These are phyloP conservation scores for Albula goreensis DNA, from an alignment of 2,113 vertebrate species.

Conservation along the genomic window DNA sequence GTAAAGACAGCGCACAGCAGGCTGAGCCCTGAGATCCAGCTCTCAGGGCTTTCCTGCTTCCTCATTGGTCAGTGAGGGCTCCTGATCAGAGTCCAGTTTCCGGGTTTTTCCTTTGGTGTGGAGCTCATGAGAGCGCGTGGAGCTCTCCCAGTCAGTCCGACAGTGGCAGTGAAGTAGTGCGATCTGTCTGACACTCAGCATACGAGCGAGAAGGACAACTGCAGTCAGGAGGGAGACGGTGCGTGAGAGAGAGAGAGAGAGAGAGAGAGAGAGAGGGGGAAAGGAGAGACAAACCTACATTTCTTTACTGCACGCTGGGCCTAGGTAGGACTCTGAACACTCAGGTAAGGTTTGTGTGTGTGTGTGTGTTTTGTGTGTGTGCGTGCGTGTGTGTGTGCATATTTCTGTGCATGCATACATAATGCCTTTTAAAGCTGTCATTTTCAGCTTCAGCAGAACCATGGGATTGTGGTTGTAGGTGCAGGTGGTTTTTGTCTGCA, in stretches of 20 bases:
- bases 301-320: neutral
- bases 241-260: neutral
- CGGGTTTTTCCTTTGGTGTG: constrained; percentile 3
- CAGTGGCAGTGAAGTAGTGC: neutral
- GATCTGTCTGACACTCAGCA: neutral
- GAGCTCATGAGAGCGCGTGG: neutral
- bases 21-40: too few relatives aligned
- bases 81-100: constrained; percentile 3
- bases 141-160: neutral
- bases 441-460: neutral
- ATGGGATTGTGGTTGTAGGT: neutral
- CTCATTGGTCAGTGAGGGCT: neutral
- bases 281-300: neutral
- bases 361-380: neutral
- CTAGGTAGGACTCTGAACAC: neutral
- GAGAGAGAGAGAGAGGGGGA: neutral
- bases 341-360: neutral
- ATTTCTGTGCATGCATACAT: too few relatives aligned
- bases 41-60: neutral
- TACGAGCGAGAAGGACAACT: neutral
- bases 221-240: neutral
- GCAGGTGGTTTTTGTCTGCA: neutral
- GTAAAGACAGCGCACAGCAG: neutral
- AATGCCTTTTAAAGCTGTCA: neutral
- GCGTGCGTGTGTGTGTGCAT: neutral